A percentile compares a stretch with the other conserved stretches of the same genome.
Evolutionary conservation across 2,888 invertebrate species (phyloP).

Genomic region (Prosopocoilus inquinatus): DNA sequence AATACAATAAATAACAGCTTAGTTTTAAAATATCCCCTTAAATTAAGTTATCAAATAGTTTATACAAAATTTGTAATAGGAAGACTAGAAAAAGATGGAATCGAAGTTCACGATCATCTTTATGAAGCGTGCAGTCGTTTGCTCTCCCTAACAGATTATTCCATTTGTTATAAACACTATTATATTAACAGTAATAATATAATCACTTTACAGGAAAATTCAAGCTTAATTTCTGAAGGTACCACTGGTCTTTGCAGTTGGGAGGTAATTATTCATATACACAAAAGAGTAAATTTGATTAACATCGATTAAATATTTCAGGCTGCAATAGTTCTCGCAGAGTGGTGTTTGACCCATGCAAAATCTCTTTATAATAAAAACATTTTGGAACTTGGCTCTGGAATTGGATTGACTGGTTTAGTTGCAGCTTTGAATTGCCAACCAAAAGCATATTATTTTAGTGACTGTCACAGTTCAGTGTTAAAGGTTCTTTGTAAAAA

Average conservation of each 20-base stretch:
- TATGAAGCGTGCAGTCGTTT: slow-evolving; percentile 60
- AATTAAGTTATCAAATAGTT: slow-evolving; percentile 59
- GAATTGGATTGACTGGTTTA: slow-evolving; percentile 72
- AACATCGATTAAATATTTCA: slow-evolving; percentile 36
- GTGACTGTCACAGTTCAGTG: slow-evolving; percentile 70
- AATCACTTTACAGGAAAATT: slow-evolving; percentile 68
- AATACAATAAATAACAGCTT: slow-evolving; percentile 58
- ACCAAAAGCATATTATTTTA: slow-evolving; percentile 58
- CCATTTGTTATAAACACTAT: slow-evolving; percentile 56
- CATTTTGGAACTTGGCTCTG: slow-evolving; percentile 74
- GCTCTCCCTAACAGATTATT: slow-evolving; percentile 47
- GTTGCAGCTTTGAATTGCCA: slow-evolving; percentile 57
- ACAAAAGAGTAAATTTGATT: neutral
- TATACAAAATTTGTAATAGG: slow-evolving; percentile 66
- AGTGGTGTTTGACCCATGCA: slow-evolving; percentile 65
- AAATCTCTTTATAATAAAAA: slow-evolving; percentile 55
- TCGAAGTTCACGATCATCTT: slow-evolving; percentile 65
- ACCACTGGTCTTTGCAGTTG: slow-evolving; percentile 79
- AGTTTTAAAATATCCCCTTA: slow-evolving; percentile 61
- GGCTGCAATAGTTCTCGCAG: slow-evolving; percentile 69
- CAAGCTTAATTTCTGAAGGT: slow-evolving; percentile 70
- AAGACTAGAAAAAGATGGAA: slow-evolving; percentile 54
- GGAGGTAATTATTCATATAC: slow-evolving; percentile 57
- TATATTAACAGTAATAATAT: slow-evolving; percentile 58
- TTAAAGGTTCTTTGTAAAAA: slow-evolving; percentile 63